These are phyloP conservation scores for Sardinella longiceps DNA, from an alignment of 2,797 vertebrate species.

Conservation along the genomic window DNA sequence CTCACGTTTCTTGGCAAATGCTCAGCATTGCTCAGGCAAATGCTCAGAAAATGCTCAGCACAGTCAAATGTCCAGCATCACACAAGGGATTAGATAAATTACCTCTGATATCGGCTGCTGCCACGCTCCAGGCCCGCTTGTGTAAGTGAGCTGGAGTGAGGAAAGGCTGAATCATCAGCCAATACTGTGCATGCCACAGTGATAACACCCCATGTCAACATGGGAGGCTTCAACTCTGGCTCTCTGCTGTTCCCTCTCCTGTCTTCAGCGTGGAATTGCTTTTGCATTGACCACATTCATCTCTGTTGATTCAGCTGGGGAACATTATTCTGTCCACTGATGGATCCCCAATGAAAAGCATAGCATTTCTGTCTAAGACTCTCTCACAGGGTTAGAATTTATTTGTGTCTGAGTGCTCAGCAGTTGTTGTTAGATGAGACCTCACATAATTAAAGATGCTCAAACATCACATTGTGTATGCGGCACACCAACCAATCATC, in stretches of 20 bases:
- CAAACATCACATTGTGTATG: not conserved
- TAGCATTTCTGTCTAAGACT: slow-evolving; percentile 22
- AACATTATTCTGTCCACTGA: slow-evolving; percentile 36
- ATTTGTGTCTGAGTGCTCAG: slow-evolving; percentile 5
- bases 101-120: slow-evolving; percentile 46
- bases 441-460: not conserved
- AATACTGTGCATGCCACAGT: slow-evolving; percentile 28
- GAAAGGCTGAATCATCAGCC: slow-evolving; percentile 34
- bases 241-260: not conserved
- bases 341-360: slow-evolving; percentile 39
- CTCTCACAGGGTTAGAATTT: slow-evolving; percentile 28
- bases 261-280: slow-evolving; percentile 44
- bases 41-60: not conserved
- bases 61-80: not conserved
- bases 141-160: slow-evolving; percentile 36
- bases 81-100: slow-evolving; percentile 50
- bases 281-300: slow-evolving; percentile 49
- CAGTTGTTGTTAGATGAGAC: not conserved
- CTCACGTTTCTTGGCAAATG: no score
- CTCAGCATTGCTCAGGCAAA: no score
- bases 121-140: slow-evolving; percentile 20
- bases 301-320: slow-evolving; percentile 58
- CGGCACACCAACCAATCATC: not conserved
- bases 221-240: slow-evolving; percentile 42
- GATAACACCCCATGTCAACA: slow-evolving; percentile 49